Evolutionary conservation across 2,888 invertebrate genomes (phyloP).

Genomic region (Seira musarum): DNA sequence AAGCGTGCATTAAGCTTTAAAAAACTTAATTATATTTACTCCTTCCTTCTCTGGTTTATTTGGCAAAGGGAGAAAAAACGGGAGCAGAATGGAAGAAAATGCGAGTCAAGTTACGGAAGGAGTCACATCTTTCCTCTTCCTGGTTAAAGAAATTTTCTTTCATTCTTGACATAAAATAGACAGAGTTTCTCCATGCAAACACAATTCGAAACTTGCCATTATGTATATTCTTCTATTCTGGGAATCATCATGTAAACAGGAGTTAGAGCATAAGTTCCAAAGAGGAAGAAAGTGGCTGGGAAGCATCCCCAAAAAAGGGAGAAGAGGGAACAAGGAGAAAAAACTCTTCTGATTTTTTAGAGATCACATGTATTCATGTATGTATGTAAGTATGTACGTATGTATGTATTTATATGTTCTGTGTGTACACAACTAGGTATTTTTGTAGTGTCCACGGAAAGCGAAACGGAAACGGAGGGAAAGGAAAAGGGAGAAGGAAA

Average conservation of each 20-base stretch:
- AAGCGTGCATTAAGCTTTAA: constrained; percentile 40
- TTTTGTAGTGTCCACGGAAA: constrained; percentile 59
- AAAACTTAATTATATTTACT: constrained; percentile 59
- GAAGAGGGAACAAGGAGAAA: no score
- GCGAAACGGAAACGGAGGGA: constrained; percentile 58
- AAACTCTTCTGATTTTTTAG: no score
- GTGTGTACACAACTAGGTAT: no score
- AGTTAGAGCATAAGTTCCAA: no score
- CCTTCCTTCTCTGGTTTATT: constrained; percentile 24
- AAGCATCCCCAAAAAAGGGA: background rate
- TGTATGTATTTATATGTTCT: no score
- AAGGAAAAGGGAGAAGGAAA: constrained; percentile 57
- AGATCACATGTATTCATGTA: no score
- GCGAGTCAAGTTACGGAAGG: constrained; percentile 58
- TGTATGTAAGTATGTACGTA: no score
- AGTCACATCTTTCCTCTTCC: constrained; percentile 59
- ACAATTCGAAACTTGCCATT: no score
- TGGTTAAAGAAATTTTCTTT: constrained; percentile 52
- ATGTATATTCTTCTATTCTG: no score
- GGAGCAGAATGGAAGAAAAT: constrained; percentile 22
- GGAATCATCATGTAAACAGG: no score
- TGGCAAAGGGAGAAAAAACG: constrained; percentile 24
- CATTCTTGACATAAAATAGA: constrained; percentile 53
- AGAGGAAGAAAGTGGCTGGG: background rate
- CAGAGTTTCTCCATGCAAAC: constrained; percentile 25